A percentile compares a stretch with the other conserved stretches of the same genome.
phyloP scores from a whole-genome alignment of 2,113 vertebrate genomes.

The Marmota monax region DNA sequence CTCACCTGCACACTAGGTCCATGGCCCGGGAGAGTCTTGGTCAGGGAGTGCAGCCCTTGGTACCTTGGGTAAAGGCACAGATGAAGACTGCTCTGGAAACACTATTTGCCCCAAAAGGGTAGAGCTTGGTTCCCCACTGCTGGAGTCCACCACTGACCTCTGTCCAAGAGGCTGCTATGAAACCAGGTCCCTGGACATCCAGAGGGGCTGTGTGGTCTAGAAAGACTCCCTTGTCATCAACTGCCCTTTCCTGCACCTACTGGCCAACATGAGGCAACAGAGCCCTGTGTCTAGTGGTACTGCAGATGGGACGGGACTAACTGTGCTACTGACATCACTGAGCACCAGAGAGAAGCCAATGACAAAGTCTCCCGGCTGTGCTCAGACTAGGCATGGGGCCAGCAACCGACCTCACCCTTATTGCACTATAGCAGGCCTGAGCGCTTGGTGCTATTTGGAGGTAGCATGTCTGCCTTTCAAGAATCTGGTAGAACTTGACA shows the following conservation, averaged over 20 bases:
- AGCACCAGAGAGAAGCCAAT: neutral
- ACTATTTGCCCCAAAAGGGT: neutral
- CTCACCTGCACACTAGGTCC: too few species aligned
- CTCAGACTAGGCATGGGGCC: neutral
- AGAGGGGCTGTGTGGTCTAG: neutral
- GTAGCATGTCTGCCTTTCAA: neutral
- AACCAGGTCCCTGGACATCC: neutral
- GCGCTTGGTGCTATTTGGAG: neutral
- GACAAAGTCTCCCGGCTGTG: neutral
- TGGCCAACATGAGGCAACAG: neutral
- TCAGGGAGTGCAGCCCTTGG: neutral
- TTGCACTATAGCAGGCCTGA: neutral
- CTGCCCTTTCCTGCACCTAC: neutral
- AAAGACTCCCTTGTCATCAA: neutral
- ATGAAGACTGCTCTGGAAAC: neutral
- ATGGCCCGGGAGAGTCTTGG: neutral
- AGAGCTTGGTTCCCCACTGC: neutral
- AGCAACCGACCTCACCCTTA: neutral
- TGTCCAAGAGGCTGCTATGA: neutral
- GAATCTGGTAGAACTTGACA: neutral
- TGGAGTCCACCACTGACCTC: neutral
- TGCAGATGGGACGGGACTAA: neutral
- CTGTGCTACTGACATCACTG: neutral
- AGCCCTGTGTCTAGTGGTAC: fast-evolving
- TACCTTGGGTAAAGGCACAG: neutral